Percentiles rank a stretch among this genome's conserved stretches.
Conservation (phyloP, 2,888 invertebrate species). For the Drosophila fulvimacula region DNA sequence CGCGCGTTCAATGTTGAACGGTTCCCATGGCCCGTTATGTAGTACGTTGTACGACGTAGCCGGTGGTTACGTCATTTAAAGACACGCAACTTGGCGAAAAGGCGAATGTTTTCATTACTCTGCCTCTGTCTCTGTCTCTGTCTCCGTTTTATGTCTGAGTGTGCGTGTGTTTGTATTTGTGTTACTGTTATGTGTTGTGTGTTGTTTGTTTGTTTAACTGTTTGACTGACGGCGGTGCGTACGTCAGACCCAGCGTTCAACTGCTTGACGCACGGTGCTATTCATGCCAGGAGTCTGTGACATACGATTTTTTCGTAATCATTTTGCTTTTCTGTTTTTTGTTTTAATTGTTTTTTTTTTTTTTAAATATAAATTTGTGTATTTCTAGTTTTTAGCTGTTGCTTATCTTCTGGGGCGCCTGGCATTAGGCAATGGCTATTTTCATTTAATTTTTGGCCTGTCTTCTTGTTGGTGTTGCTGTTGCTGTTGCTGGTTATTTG, state of each 20-base stretch:
- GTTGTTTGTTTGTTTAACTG: conserved; percentile 49
- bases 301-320: not conserved
- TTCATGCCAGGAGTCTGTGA: not conserved
- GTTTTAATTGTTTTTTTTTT: not conserved
- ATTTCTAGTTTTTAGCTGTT: not conserved
- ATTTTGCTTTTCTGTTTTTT: not conserved
- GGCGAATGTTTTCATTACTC: conserved; percentile 69
- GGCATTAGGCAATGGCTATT: conserved; percentile 46
- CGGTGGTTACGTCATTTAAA: conserved; percentile 71
- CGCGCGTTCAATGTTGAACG: conserved; percentile 28
- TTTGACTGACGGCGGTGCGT: conserved; percentile 48
- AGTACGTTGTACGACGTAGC: conserved; percentile 24
- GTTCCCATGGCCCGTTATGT: conserved; percentile 39
- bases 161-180: conserved; percentile 30
- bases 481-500: conserved; percentile 6
- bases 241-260: conserved; percentile 26
- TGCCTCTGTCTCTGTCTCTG: not conserved
- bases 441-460: conserved; percentile 5
- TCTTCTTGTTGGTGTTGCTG: conserved; percentile 6
- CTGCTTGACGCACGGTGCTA: conserved; percentile 27
- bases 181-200: conserved; percentile 25
- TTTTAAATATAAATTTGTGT: not conserved
- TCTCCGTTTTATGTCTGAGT: not conserved
- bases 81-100: conserved; percentile 74
- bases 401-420: conserved; percentile 29